Evolutionary conservation across 2,797 vertebrate genomes (phyloP).

Genomic region (Botia kubotai): DNA sequence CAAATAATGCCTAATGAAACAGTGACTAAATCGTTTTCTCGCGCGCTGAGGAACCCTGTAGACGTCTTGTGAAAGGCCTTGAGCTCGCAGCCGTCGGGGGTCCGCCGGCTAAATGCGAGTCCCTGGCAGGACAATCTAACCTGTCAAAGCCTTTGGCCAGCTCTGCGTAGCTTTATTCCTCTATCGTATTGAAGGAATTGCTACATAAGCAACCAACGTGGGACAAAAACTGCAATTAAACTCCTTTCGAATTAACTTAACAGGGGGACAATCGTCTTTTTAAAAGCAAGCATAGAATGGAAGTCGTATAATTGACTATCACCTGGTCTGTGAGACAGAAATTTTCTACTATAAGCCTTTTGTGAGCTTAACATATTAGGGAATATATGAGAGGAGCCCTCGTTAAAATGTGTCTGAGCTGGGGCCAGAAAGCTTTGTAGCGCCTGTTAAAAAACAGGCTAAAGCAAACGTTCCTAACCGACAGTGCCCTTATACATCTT

Average conservation of each 20-base stretch:
- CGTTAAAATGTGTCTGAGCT: neutral
- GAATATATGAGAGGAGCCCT: conserved; percentile 27
- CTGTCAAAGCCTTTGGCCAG: conserved; percentile 82
- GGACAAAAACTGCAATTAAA: conserved; percentile 87
- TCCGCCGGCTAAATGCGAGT: conserved; percentile 74
- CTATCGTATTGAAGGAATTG: conserved; percentile 75
- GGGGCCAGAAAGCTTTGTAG: neutral
- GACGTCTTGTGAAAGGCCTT: conserved; percentile 84
- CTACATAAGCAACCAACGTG: conserved; percentile 84
- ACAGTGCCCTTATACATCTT: neutral
- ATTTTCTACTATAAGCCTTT: conserved; percentile 63
- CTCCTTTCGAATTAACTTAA: conserved; percentile 79
- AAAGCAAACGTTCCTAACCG: neutral
- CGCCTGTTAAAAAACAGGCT: neutral
- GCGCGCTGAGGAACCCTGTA: conserved; percentile 82
- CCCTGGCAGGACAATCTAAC: conserved; percentile 82
- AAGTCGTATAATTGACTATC: conserved; percentile 65
- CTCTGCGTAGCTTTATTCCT: conserved; percentile 74
- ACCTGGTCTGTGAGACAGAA: conserved; percentile 62
- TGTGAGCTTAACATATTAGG: conserved; percentile 68
- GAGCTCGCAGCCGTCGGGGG: conserved; percentile 78
- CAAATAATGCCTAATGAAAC: conserved; percentile 98
- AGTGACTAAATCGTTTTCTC: conserved; percentile 92
- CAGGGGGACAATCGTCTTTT: conserved; percentile 68
- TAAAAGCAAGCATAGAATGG: conserved; percentile 77